These are phyloP conservation scores for Morelia viridis DNA, from an alignment of 2,797 vertebrate genomes.

Conservation along the genomic window DNA sequence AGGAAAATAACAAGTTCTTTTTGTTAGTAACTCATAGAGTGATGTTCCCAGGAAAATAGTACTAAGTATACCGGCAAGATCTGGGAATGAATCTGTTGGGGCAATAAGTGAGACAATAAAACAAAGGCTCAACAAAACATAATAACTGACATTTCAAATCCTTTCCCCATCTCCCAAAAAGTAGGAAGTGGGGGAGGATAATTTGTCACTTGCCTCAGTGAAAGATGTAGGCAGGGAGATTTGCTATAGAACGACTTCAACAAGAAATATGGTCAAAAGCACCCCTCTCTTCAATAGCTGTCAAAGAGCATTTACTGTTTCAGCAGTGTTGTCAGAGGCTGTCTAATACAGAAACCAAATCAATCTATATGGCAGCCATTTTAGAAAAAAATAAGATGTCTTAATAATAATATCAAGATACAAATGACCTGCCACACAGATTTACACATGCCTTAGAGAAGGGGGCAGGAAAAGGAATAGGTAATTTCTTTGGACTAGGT, in stretches of 20 bases:
- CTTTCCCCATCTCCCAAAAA: neutral
- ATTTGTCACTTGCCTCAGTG: neutral
- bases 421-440: neutral
- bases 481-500: neutral
- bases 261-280: conserved; percentile 15
- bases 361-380: conserved; percentile 1
- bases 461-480: neutral
- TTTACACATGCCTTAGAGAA: neutral
- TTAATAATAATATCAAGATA: neutral
- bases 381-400: conserved; percentile 16
- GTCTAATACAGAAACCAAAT: conserved; percentile 10
- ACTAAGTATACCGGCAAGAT: neutral
- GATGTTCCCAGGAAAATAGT: neutral
- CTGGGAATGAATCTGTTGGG: conserved; percentile 9
- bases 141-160: conserved; percentile 5
- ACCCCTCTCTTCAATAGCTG: conserved; percentile 7
- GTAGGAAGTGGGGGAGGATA: neutral
- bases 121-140: conserved; percentile 20
- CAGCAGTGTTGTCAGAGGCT: conserved; percentile 36
- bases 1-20: neutral
- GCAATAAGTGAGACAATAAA: neutral
- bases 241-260: conserved; percentile 33
- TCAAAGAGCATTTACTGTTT: conserved; percentile 34
- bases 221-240: neutral
- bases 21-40: neutral